Evolutionary conservation across 1,140 invertebrate species (phyloP).

Genomic region (Penaeus chinensis): DNA sequence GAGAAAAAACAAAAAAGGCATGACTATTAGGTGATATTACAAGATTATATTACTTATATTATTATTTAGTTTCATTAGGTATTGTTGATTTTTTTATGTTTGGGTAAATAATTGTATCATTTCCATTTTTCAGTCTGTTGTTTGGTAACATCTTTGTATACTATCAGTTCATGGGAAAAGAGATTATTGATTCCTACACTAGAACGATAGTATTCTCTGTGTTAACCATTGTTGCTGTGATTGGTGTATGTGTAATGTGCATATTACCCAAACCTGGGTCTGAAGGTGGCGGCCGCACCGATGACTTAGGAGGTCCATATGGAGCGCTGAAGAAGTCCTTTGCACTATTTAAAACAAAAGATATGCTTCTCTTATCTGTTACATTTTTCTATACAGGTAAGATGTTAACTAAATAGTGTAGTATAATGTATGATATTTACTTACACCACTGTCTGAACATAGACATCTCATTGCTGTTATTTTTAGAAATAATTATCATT

Average conservation of each 20-base stretch:
- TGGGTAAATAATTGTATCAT: slow-evolving; percentile 65
- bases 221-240: slow-evolving; percentile 74
- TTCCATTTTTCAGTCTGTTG: slow-evolving; percentile 79
- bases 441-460: too few species aligned
- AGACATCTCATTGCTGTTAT: too few species aligned
- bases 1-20: too few species aligned
- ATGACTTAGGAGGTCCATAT: slow-evolving; percentile 52
- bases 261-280: slow-evolving; percentile 70
- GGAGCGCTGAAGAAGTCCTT: slow-evolving; percentile 79
- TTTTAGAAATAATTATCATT: too few species aligned
- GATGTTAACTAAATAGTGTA: not conserved
- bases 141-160: slow-evolving; percentile 95
- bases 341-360: slow-evolving; percentile 79
- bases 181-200: slow-evolving; percentile 76
- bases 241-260: slow-evolving; percentile 79
- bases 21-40: too few species aligned
- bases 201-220: slow-evolving; percentile 82
- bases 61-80: too few species aligned
- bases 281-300: slow-evolving; percentile 45
- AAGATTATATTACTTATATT: too few species aligned
- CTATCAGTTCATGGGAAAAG: slow-evolving; percentile 85
- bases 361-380: slow-evolving; percentile 87
- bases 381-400: slow-evolving; percentile 91
- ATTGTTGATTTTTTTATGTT: not conserved
- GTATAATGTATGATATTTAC: not conserved